Base-by-base conservation (phyloP, 2,888 invertebrate genomes). In the Temnothorax unifasciatus region DNA sequence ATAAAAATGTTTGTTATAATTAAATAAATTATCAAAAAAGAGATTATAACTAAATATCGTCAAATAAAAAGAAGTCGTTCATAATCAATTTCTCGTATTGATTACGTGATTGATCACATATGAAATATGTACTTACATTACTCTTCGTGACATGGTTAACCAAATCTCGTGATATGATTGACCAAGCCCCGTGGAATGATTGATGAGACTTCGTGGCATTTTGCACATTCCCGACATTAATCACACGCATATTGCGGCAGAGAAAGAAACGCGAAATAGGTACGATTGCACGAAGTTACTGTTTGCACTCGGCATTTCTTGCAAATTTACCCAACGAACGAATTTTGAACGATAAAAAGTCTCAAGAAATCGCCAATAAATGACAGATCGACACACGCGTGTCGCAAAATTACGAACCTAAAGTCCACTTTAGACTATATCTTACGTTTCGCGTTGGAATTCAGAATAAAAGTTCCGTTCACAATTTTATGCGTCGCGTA, bases 1-100 rank as follows among this genome's bases (percentile, higher is more conserved):
- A 29, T 41, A 15, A 29, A 15, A 61, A 59, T 34, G 29, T 75
- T 15, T 34, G 47, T 47, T 57, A 6, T 63, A 63, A 75, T 61
- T 21, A 75, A 75, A 61, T 61, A 38, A 50, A 18, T 63, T 41
- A 15, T 63, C 41, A 0, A 15, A 29, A 29, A 71, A 1, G 34
- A 34, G 34, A 29, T 41, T 21, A 1, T 41, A 41, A 41, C 1
- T 41, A 41, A 41, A 41, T 38, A 38, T n/a, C 11, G 11, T 9
- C 38, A 63, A n/a, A 38, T 38, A 63, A n/a, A 11, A 59, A 59
- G 15, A 6, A n/a, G 5, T 63, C 5, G 13, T 63, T 63, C n/a
- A 63, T 61, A n/a, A 34, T 38, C 34, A 34, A 61, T 38, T n/a
- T 38, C 34, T n/a, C 34, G n/a, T n/a, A 34, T 34, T 34, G 34